phyloP scores from a whole-genome alignment of 1,140 invertebrate species.

The Papilio machaon region DNA sequence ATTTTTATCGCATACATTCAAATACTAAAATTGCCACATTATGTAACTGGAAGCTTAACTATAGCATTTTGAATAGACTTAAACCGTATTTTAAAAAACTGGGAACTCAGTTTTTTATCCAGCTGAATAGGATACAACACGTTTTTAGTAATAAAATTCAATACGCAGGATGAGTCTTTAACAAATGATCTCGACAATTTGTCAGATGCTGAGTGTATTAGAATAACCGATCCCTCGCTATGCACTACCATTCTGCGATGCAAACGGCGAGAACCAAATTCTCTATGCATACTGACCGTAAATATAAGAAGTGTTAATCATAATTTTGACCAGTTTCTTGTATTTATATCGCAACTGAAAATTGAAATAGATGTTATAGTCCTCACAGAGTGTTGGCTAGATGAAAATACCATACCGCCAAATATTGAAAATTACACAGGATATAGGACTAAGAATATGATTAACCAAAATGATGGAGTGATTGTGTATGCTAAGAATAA shows the following conservation, averaged over 20 bases:
- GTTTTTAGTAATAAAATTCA: too few relatives aligned
- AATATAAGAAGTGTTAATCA: neutral
- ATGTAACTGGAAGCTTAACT: too few relatives aligned
- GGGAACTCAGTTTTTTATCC: too few relatives aligned
- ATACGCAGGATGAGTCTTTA: neutral
- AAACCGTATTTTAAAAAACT: too few relatives aligned
- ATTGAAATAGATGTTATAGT: neutral
- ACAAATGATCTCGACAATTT: neutral
- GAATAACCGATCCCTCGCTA: neutral
- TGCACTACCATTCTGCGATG: neutral
- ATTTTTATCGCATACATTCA: too few relatives aligned
- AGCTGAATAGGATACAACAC: too few relatives aligned
- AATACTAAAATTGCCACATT: too few relatives aligned
- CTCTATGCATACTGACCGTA: neutral
- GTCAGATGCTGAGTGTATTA: neutral
- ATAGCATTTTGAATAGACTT: too few relatives aligned
- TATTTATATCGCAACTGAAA: neutral
- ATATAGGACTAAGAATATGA: neutral
- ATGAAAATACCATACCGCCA: neutral
- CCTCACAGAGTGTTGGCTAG: neutral
- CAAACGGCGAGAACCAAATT: neutral
- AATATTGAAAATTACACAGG: neutral
- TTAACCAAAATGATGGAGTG: slow-evolving; percentile 7
- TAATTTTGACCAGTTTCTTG: neutral
- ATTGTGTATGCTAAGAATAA: neutral